Evolutionary conservation across 1,140 invertebrate species (phyloP).

Genomic region (Mylabris phalerata): DNA sequence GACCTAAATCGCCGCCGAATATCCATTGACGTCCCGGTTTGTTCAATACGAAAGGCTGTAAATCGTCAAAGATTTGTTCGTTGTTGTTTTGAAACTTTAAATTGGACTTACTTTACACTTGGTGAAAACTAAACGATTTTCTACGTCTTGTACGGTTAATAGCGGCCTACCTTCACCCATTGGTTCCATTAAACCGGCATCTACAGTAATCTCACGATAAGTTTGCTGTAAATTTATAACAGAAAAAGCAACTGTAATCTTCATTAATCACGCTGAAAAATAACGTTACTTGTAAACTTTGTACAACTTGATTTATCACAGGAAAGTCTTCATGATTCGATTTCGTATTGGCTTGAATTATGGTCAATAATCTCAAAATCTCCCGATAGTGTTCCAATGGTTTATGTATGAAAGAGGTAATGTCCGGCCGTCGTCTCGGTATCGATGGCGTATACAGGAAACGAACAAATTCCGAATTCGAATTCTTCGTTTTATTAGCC

Average conservation of each 20-base stretch:
- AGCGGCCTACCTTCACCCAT: constrained; percentile 70
- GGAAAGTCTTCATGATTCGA: constrained; percentile 43
- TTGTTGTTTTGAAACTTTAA: neutral
- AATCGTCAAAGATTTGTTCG: constrained; percentile 16
- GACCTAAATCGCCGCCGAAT: constrained; percentile 73
- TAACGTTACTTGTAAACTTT: constrained; percentile 43
- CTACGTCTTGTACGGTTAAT: constrained; percentile 71
- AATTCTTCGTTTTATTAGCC: constrained; percentile 52
- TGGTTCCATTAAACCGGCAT: constrained; percentile 75
- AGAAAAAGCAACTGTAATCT: neutral
- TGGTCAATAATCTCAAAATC: constrained; percentile 49
- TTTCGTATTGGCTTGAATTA: constrained; percentile 42
- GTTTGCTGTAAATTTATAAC: constrained; percentile 42
- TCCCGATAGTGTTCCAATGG: constrained; percentile 70
- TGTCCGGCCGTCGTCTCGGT: constrained; percentile 69
- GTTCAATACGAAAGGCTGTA: constrained; percentile 69
- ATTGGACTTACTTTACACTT: constrained; percentile 62
- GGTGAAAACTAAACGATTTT: constrained; percentile 77
- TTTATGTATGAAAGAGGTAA: constrained; percentile 71
- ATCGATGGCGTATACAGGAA: constrained; percentile 70
- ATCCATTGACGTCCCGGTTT: constrained; percentile 79
- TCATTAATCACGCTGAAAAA: neutral
- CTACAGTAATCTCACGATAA: constrained; percentile 73
- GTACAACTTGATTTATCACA: constrained; percentile 43
- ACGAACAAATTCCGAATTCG: constrained; percentile 45